These are phyloP conservation scores for Automeris io DNA, from an alignment of 2,888 invertebrate species.

Conservation along the genomic window DNA sequence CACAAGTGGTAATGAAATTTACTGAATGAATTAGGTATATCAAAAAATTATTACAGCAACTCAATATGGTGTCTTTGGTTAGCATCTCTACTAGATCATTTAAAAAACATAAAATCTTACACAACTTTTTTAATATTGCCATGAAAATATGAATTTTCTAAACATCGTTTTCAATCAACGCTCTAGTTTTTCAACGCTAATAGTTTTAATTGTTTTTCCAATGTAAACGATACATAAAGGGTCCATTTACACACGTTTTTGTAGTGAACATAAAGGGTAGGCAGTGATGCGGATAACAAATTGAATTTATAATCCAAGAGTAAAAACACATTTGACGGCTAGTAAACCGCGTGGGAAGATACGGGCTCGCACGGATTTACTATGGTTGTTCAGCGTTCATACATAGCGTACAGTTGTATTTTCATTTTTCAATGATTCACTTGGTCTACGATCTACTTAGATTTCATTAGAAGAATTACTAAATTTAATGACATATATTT, in stretches of 20 bases:
- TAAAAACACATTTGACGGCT: conserved; percentile 64
- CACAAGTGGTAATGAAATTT: too few species aligned
- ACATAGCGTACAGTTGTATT: conserved; percentile 13
- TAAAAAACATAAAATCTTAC: too few species aligned
- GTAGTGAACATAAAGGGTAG: conserved; percentile 32
- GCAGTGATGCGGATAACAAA: conserved; percentile 64
- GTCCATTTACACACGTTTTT: conserved; percentile 60
- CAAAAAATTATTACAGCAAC: too few species aligned
- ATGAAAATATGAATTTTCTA: too few species aligned
- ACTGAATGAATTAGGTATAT: too few species aligned
- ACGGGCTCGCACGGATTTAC: conserved; percentile 41
- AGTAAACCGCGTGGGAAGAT: conserved; percentile 59
- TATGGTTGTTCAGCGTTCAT: conserved; percentile 20
- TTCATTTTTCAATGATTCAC: conserved; percentile 1
- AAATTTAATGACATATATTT: too few species aligned
- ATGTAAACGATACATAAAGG: conserved; percentile 10
- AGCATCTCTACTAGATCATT: too few species aligned
- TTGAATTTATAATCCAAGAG: conserved; percentile 54
- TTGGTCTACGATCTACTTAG: conserved; percentile 8
- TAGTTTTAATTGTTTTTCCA: neutral
- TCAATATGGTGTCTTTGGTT: too few species aligned
- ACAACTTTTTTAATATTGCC: too few species aligned
- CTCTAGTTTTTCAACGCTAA: neutral
- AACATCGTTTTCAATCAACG: neutral
- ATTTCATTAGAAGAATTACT: conserved; percentile 12